Base-by-base conservation (phyloP, 2,113 vertebrate species). In the Centrocercus urophasianus region DNA sequence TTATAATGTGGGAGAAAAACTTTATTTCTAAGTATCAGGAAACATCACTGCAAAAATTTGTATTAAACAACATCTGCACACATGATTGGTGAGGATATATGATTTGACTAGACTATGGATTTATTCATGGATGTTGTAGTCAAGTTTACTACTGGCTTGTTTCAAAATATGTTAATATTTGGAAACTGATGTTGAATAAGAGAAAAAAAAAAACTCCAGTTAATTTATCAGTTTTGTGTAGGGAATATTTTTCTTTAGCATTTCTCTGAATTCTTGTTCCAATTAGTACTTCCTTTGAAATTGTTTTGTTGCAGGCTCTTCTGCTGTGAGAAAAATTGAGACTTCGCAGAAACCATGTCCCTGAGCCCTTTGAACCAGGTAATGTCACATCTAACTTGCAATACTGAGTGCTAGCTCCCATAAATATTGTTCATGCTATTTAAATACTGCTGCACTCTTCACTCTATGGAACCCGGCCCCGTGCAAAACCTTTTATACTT, bases 381-480 rank as follows among this genome's bases (percentile, higher is more conserved):
- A 63, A 27, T 2, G 20, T 45, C 30, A 4, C 27, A 1, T 71
- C 73, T 82, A 10, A 34, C 45, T 50, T 12, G 1, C 64, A 28
- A 42, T 28, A 1, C 1, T 8, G 27, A n/a, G 48, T 7, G 36
- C 43, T 30, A 7, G 9, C 28, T 86, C 45, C 42, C 24, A 0
- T 11, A 17, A 38, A 17, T 4, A 1, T 25, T n/a, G 3, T 20
- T 38, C 14, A 34, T 60, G 79, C 67, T 32, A 0, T 10, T 64
- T 66, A 32, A 54, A 50, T 40, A 11, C 19, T 40, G 57, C 82
- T 32, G 28, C 65, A 13, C 74, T 27, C 20, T 45, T 80, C 43
- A 20, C 0, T 0, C 59, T 30, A 25, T 22, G 6, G 50, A 13
- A 34, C 22, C 27, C 11, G 27, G 34, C 54, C n/a, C 42, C 13